Evolutionary conservation across 2,113 vertebrate species (phyloP).

Genomic region (Apteryx mantelli): DNA sequence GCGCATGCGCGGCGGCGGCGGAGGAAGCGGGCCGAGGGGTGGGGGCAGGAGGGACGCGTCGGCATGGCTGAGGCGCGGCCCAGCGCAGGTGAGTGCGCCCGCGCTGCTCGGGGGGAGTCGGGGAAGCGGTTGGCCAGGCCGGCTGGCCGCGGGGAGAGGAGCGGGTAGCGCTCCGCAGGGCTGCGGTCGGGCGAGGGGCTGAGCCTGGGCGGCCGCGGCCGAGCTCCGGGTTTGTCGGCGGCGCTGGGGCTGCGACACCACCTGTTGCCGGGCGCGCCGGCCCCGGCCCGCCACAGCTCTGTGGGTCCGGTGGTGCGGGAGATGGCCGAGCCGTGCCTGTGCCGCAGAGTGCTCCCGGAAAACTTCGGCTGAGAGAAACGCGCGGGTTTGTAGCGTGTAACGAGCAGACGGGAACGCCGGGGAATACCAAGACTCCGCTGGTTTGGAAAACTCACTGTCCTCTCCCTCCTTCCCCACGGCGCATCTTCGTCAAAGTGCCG

Average conservation of each 20-base stretch:
- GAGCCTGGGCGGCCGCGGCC: too few species aligned
- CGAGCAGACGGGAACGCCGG: neutral
- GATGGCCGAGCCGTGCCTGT: neutral
- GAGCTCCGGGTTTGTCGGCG: neutral
- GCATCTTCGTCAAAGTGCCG: too few species aligned
- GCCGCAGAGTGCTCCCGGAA: neutral
- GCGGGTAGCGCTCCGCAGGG: rapidly evolving
- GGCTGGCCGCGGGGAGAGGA: neutral
- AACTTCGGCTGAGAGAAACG: neutral
- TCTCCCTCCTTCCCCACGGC: neutral
- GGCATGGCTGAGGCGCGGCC: conserved; percentile 47
- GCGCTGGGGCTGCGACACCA: neutral
- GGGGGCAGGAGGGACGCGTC: too few species aligned
- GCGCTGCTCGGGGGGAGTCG: rapidly evolving
- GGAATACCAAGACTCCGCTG: too few species aligned
- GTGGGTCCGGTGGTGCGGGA: neutral
- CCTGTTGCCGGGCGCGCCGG: neutral
- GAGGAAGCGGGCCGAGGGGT: rapidly evolving
- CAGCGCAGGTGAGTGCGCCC: neutral
- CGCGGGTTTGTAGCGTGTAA: rapidly evolving
- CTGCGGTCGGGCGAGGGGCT: neutral
- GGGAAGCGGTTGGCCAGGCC: too few species aligned
- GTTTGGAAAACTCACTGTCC: neutral
- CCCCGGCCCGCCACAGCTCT: neutral
- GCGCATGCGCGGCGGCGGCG: neutral